Evolutionary conservation across 1,140 invertebrate species (phyloP).

Genomic region (Anoplophora glabripennis): DNA sequence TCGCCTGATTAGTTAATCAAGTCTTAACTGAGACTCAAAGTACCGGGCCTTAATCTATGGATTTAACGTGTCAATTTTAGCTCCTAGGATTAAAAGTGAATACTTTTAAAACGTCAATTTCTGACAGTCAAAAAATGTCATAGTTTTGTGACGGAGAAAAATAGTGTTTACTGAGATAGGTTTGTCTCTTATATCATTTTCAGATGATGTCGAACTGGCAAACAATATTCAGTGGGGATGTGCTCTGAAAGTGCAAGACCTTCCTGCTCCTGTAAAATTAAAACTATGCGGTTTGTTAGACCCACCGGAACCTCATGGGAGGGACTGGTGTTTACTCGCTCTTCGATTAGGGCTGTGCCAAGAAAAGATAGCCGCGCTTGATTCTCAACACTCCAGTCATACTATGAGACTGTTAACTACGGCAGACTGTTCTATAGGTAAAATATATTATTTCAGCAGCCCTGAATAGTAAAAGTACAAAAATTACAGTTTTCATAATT

Average conservation of each 20-base stretch:
- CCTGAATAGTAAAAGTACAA: neutral
- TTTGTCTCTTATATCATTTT: conserved; percentile 9
- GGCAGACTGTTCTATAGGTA: conserved; percentile 48
- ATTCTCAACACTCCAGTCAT: conserved; percentile 46
- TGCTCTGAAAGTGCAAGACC: conserved; percentile 43
- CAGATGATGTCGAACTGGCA: conserved; percentile 42
- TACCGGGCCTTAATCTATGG: no score
- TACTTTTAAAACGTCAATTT: no score
- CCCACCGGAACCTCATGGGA: conserved; percentile 72
- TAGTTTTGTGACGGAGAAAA: no score
- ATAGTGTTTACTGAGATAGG: neutral
- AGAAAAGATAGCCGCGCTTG: conserved; percentile 46
- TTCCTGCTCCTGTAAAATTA: conserved; percentile 53
- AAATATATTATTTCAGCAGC: conserved; percentile 2
- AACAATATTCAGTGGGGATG: conserved; percentile 47
- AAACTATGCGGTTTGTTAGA: conserved; percentile 66
- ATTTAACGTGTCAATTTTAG: no score
- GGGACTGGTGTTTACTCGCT: conserved; percentile 81
- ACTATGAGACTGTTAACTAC: conserved; percentile 44
- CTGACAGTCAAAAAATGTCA: no score
- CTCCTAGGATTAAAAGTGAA: no score
- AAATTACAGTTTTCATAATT: no score
- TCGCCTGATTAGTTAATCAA: no score
- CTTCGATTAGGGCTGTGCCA: conserved; percentile 64
- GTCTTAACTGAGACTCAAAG: no score